These are phyloP conservation scores for Adelges cooleyi DNA, from an alignment of 1,140 invertebrate species.

Conservation along the genomic window DNA sequence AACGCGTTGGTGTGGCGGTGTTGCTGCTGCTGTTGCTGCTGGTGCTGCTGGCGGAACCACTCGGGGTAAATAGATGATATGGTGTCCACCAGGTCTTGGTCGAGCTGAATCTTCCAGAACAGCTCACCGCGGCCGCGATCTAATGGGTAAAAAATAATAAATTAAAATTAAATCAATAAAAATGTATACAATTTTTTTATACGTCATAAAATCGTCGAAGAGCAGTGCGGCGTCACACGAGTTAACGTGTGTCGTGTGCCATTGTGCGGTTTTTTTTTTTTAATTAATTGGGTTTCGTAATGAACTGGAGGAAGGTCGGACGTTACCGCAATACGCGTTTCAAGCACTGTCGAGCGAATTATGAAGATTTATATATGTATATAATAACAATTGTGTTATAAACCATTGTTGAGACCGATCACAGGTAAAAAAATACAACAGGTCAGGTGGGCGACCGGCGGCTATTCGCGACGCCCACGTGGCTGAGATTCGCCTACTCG, in stretches of 20 bases:
- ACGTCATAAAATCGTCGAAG: not conserved
- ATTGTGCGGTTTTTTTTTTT: not conserved
- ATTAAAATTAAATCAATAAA: not conserved
- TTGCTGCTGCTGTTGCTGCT: constrained; percentile 12
- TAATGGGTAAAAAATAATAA: too few species aligned
- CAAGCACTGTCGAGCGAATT: too few species aligned
- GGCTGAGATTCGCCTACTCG: constrained; percentile 4
- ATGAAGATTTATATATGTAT: not conserved
- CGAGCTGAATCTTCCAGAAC: constrained; percentile 80
- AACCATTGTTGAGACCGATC: not conserved
- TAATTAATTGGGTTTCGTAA: not conserved
- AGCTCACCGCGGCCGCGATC: constrained; percentile 37
- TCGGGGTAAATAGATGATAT: constrained; percentile 79
- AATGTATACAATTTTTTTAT: not conserved
- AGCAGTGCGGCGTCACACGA: not conserved
- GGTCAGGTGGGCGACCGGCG: constrained; percentile 1
- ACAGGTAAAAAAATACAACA: too few species aligned
- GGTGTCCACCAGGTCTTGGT: constrained; percentile 78
- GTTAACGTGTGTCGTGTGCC: not conserved
- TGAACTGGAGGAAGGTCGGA: not conserved
- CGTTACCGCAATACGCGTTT: too few species aligned
- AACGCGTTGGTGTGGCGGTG: constrained; percentile 9
- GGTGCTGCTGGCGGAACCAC: constrained; percentile 59
- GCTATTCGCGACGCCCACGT: not conserved
- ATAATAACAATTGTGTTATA: not conserved